Percentiles rank a stretch among this genome's conserved stretches.
Evolutionary conservation across 2,797 vertebrate species (phyloP).

Genomic region (Synaphobranchus kaupii): DNA sequence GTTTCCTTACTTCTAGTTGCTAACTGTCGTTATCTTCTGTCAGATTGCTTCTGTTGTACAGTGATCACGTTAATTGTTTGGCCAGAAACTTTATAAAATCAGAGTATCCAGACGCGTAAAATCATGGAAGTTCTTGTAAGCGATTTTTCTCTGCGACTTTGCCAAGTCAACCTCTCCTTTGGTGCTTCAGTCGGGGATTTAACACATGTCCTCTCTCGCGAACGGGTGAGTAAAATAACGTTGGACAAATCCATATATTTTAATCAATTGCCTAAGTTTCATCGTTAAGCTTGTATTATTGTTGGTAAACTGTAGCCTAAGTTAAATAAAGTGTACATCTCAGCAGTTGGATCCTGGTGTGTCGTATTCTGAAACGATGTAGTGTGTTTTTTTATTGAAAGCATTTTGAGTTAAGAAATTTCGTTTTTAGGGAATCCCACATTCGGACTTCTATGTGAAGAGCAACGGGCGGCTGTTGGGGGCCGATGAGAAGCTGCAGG

Average conservation of each 20-base stretch:
- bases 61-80: background rate
- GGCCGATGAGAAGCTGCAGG: constrained; percentile 63
- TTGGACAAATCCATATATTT: too few relatives aligned
- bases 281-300: background rate
- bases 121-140: constrained; percentile 67
- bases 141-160: constrained; percentile 36
- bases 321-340: background rate
- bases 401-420: background rate
- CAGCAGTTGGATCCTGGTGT: background rate
- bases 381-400: background rate
- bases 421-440: constrained; percentile 63
- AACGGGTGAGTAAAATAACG: constrained; percentile 51
- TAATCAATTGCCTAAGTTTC: too few relatives aligned
- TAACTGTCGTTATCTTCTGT: background rate
- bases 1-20: background rate
- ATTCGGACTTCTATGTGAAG: constrained; percentile 77
- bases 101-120: constrained; percentile 10
- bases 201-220: constrained; percentile 41
- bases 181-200: constrained; percentile 58
- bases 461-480: constrained; percentile 67
- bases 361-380: too few relatives aligned
- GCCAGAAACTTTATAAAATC: background rate
- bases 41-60: background rate
- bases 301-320: background rate
- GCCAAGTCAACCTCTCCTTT: constrained; percentile 23